phyloP scores from a whole-genome alignment of 2,113 vertebrate species.

The Rhea americana region DNA sequence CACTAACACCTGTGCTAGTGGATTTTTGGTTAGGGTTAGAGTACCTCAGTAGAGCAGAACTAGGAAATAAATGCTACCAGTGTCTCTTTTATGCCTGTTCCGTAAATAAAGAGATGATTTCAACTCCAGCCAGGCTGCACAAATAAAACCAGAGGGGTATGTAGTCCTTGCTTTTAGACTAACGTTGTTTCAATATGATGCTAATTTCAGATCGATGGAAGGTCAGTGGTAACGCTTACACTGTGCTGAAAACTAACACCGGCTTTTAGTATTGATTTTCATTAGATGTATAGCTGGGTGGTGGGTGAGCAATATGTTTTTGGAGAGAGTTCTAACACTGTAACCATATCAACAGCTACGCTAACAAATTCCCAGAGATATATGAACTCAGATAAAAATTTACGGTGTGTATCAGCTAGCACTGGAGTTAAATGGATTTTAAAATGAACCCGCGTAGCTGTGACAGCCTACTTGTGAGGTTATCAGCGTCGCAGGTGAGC shows the following conservation, averaged over 20 bases:
- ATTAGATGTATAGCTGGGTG: not conserved
- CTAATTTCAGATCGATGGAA: not conserved
- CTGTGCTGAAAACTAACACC: not conserved
- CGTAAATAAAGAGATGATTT: not conserved
- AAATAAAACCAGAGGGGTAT: not conserved
- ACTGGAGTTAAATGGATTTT: not conserved
- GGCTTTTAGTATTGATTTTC: slow-evolving; percentile 16
- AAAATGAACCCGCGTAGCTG: not conserved
- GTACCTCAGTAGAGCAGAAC: not conserved
- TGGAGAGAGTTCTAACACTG: not conserved
- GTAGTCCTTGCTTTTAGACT: not conserved
- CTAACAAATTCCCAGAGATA: not conserved
- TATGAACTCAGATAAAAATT: slow-evolving; percentile 30
- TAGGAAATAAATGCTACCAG: not conserved
- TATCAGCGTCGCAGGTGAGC: not conserved
- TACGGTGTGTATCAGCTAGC: not conserved
- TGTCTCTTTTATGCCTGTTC: not conserved
- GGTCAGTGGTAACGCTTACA: not conserved
- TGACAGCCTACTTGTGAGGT: not conserved
- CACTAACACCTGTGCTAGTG: not conserved
- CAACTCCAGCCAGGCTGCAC: not conserved
- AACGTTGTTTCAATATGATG: not conserved
- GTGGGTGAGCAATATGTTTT: not conserved
- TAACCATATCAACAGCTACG: not conserved
- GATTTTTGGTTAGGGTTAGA: not conserved